Conservation (phyloP, 2,797 vertebrate species). For the Loris lydekkerianus region DNA sequence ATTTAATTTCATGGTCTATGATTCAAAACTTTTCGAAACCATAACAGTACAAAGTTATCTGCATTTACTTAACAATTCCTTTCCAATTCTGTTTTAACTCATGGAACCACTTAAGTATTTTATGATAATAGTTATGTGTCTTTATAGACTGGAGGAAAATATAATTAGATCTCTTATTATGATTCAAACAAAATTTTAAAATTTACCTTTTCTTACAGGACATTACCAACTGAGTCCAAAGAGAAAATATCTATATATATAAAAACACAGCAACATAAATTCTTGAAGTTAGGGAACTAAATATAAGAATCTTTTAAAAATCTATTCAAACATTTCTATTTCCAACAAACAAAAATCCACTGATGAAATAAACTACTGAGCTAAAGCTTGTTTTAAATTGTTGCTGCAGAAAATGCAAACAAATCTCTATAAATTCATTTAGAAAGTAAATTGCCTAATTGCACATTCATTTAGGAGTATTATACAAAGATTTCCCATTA, state of each 20-base stretch:
- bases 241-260: conserved; percentile 9
- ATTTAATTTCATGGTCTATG: conserved; percentile 84
- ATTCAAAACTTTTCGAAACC: conserved; percentile 79
- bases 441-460: conserved; percentile 74
- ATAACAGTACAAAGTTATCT: conserved; percentile 72
- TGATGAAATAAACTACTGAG: conserved; percentile 62
- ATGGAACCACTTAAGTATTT: conserved; percentile 52
- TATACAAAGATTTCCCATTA: conserved; percentile 53
- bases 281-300: conserved; percentile 56
- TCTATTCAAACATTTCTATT: conserved; percentile 59
- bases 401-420: conserved; percentile 69
- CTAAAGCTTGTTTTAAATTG: conserved; percentile 70
- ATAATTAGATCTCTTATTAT: conserved; percentile 57
- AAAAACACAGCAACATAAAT: conserved; percentile 19
- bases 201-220: conserved; percentile 31
- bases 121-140: conserved; percentile 45
- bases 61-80: conserved; percentile 55
- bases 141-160: not conserved
- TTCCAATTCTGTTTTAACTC: conserved; percentile 68
- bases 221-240: not conserved
- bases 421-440: conserved; percentile 75
- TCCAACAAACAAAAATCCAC: conserved; percentile 52
- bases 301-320: conserved; percentile 32
- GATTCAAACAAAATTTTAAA: conserved; percentile 63
- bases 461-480: conserved; percentile 67